A percentile compares a stretch with the other conserved stretches of the same genome.
Evolutionary conservation across 2,797 vertebrate genomes (phyloP).

Genomic region (Xenopus petersii): DNA sequence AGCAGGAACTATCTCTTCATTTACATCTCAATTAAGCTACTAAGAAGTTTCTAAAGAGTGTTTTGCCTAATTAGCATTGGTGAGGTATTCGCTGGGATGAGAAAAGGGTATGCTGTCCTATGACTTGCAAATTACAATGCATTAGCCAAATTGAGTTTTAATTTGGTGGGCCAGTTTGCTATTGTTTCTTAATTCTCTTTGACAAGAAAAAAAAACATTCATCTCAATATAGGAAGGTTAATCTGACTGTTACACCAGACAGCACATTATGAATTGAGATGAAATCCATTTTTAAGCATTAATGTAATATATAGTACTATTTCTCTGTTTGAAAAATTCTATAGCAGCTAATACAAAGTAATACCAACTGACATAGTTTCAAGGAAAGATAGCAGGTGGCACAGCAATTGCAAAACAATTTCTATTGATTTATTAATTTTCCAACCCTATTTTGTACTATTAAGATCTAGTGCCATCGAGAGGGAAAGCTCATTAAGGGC

Average conservation of each 20-base stretch:
- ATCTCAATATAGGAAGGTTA: conserved; percentile 16
- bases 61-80: conserved; percentile 25
- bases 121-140: conserved; percentile 26
- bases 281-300: conserved; percentile 12
- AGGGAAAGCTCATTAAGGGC: not conserved
- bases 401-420: not conserved
- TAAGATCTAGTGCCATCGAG: not conserved
- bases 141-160: conserved; percentile 34
- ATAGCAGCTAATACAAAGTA: not conserved
- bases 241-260: conserved; percentile 14
- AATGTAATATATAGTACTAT: conserved; percentile 11
- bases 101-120: conserved; percentile 21
- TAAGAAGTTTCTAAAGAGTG: conserved; percentile 11
- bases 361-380: conserved; percentile 11
- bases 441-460: not conserved
- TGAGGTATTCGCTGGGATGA: conserved; percentile 14
- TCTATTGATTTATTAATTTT: not conserved
- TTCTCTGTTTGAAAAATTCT: conserved; percentile 3
- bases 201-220: conserved; percentile 14
- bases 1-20: conserved; percentile 13
- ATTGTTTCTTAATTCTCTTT: conserved; percentile 23
- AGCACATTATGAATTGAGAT: conserved; percentile 12
- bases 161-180: conserved; percentile 27
- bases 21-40: conserved; percentile 29
- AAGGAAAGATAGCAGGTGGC: conserved; percentile 10